Percentiles rank a stretch among this genome's conserved stretches.
Evolutionary conservation across 1,140 invertebrate species (phyloP).

Genomic region (Lethocerus indicus): DNA sequence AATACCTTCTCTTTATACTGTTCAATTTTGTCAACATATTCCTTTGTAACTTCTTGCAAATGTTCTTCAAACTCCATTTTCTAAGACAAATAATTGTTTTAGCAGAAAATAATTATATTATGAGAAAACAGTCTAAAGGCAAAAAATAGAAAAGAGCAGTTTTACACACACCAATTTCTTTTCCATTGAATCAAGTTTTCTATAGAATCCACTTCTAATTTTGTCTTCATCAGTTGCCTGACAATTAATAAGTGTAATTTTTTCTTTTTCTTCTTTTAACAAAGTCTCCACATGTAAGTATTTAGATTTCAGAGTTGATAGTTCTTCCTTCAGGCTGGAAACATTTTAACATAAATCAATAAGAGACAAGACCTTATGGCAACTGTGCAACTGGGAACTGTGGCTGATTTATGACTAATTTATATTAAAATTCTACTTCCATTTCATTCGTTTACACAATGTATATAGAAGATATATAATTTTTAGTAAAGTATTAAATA

Average conservation of each 20-base stretch:
- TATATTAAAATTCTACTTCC: no score
- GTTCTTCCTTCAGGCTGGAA: background rate
- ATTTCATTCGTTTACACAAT: no score
- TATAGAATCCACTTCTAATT: background rate
- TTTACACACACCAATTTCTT: constrained; percentile 6
- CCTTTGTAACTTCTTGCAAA: background rate
- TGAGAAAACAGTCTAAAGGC: no score
- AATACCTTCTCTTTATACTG: constrained; percentile 4
- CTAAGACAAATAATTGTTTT: no score
- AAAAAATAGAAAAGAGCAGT: no score
- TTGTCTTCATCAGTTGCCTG: background rate
- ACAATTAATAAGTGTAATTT: background rate
- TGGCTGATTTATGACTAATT: no score
- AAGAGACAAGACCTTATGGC: no score
- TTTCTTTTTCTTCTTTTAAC: background rate
- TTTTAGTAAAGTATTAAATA: no score
- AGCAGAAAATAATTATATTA: no score
- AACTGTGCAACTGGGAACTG: no score
- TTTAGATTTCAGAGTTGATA: background rate
- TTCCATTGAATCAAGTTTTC: background rate
- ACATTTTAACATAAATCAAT: no score
- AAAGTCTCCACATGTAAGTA: background rate
- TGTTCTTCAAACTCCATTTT: constrained; percentile 4
- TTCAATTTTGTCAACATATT: constrained; percentile 3
- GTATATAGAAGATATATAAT: no score